Percentiles rank a stretch among this genome's conserved stretches.
Conservation (phyloP, 1,140 invertebrate species). For the Cheumatopsyche charites region DNA sequence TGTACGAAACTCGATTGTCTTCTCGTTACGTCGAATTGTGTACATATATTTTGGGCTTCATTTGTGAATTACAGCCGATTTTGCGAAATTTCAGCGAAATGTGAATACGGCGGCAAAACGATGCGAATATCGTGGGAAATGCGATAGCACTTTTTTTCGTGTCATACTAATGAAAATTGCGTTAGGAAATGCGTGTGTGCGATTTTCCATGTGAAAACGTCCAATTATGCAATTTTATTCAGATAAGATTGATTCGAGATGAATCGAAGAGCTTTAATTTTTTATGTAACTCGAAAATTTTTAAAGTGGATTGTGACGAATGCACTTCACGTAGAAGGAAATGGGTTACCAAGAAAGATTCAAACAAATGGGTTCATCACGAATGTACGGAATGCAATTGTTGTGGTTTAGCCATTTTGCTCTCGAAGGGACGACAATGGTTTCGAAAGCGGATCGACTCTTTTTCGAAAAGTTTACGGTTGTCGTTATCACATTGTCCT, state of each 20-base stretch:
- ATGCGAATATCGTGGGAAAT: constrained; percentile 20
- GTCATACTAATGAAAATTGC: constrained; percentile 18
- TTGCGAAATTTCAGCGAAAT: constrained; percentile 7
- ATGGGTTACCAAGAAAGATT: background rate
- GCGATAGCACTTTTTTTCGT: background rate
- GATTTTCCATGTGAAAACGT: constrained; percentile 14
- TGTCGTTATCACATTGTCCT: too few species aligned
- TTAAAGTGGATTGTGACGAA: background rate
- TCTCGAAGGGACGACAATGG: background rate
- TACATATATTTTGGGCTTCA: background rate
- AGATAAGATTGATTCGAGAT: too few species aligned
- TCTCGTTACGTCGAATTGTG: constrained; percentile 4
- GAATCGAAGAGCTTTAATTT: too few species aligned
- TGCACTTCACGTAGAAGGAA: background rate
- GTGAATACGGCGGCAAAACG: background rate
- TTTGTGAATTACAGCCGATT: background rate
- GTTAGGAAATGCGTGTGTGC: constrained; percentile 24
- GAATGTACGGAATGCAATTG: background rate
- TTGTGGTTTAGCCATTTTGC: background rate
- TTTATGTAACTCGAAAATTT: background rate
- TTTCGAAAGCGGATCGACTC: constrained; percentile 7
- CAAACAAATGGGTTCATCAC: background rate
- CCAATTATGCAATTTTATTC: too few species aligned
- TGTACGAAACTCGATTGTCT: too few species aligned
- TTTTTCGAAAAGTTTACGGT: background rate